Percentiles rank a stretch among this genome's conserved stretches.
Conservation (phyloP, 2,113 vertebrate species). For the Chaetops frenatus region DNA sequence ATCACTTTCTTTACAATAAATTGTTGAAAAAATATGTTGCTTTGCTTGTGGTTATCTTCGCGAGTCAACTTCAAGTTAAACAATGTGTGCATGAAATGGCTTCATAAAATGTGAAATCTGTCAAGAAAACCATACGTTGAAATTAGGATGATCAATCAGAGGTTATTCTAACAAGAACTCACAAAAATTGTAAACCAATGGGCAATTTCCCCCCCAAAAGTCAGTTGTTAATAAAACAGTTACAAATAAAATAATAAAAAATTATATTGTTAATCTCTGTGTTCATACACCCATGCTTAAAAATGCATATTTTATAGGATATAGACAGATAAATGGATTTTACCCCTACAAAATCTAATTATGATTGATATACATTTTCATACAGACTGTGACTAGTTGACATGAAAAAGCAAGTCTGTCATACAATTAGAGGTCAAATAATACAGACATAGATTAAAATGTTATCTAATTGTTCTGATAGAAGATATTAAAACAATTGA, state of each 20-base stretch:
- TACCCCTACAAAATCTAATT: neutral
- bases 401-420: neutral
- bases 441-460: neutral
- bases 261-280: neutral
- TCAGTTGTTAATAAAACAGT: neutral
- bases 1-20: neutral
- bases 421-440: neutral
- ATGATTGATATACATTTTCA: neutral
- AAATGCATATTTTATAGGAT: neutral
- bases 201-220: rapidly evolving
- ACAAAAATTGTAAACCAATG: neutral
- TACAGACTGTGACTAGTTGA: neutral
- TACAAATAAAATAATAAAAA: neutral
- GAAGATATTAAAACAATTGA: neutral
- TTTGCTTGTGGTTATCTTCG: neutral
- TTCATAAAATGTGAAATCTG: neutral
- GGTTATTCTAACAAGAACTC: neutral
- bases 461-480: neutral
- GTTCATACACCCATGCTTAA: neutral
- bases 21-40: neutral
- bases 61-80: neutral
- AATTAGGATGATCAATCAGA: neutral
- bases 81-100: neutral
- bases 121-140: neutral
- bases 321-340: neutral